phyloP scores from a whole-genome alignment of 2,888 invertebrate species.

The Nymphalis polychloros region DNA sequence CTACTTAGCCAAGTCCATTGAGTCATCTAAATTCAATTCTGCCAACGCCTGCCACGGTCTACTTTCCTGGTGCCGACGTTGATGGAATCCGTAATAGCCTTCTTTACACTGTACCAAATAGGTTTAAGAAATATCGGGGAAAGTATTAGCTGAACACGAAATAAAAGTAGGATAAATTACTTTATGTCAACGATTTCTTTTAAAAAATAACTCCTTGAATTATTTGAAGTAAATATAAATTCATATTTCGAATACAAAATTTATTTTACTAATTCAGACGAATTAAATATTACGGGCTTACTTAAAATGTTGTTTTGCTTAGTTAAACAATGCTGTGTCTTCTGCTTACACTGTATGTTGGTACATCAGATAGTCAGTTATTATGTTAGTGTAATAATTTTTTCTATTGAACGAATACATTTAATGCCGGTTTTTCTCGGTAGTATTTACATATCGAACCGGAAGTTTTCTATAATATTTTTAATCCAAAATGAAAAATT shows the following conservation, averaged over 20 bases:
- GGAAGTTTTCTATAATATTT: no score
- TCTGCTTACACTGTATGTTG: no score
- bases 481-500: no score
- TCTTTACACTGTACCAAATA: constrained; percentile 31
- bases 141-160: constrained; percentile 26
- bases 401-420: no score
- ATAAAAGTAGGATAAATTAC: constrained; percentile 21
- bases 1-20: constrained; percentile 35
- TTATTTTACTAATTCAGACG: neutral
- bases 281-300: no score
- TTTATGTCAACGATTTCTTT: constrained; percentile 6
- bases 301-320: no score
- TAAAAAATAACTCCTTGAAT: neutral
- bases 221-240: neutral
- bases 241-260: neutral
- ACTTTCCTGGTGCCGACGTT: constrained; percentile 36
- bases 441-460: no score
- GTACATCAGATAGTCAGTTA: no score
- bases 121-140: constrained; percentile 34
- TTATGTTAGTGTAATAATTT: no score
- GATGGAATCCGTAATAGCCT: constrained; percentile 37
- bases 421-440: no score
- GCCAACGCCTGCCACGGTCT: constrained; percentile 36
- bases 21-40: constrained; percentile 38
- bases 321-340: no score